These are phyloP conservation scores for Thyatira batis DNA, from an alignment of 2,888 invertebrate genomes.

Conservation along the genomic window DNA sequence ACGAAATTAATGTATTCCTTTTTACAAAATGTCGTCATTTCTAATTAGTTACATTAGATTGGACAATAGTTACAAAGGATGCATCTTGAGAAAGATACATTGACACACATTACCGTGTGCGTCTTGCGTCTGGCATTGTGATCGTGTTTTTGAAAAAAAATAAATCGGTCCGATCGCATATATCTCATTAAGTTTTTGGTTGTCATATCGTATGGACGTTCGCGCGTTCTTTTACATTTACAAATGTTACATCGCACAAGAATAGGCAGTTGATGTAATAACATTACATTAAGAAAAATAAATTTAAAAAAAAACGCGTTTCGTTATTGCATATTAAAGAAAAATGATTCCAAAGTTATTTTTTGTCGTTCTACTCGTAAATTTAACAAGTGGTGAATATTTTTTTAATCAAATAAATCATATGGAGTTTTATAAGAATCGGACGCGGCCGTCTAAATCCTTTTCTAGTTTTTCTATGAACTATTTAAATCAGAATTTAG, in stretches of 20 bases:
- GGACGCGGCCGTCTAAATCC: conserved; percentile 68
- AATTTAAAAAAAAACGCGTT: conserved; percentile 1
- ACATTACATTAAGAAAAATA: conserved; percentile 6
- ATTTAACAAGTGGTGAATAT: conserved; percentile 39
- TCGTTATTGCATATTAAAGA: conserved; percentile 1
- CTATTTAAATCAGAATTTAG: conserved; percentile 66
- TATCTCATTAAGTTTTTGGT: conserved; percentile 63
- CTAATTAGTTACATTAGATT: conserved; percentile 23
- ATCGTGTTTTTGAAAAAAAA: conserved; percentile 58
- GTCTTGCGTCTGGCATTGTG: conserved; percentile 56
- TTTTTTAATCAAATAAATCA: conserved; percentile 62
- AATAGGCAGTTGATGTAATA: background rate
- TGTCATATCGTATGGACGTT: conserved; percentile 51
- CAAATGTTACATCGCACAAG: background rate
- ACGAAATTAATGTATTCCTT: conserved; percentile 22
- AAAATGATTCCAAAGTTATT: conserved; percentile 33
- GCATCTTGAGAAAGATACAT: conserved; percentile 64
- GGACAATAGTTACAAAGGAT: conserved; percentile 47
- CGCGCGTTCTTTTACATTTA: conserved; percentile 6
- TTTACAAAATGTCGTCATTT: conserved; percentile 16
- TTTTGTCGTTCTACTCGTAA: conserved; percentile 28
- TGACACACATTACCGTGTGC: conserved; percentile 67
- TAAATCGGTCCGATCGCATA: conserved; percentile 51
- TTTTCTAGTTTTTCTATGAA: conserved; percentile 69
- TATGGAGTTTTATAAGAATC: conserved; percentile 65